Base-by-base conservation (phyloP, 2,888 invertebrate species). In the Nomada goodeniana region DNA sequence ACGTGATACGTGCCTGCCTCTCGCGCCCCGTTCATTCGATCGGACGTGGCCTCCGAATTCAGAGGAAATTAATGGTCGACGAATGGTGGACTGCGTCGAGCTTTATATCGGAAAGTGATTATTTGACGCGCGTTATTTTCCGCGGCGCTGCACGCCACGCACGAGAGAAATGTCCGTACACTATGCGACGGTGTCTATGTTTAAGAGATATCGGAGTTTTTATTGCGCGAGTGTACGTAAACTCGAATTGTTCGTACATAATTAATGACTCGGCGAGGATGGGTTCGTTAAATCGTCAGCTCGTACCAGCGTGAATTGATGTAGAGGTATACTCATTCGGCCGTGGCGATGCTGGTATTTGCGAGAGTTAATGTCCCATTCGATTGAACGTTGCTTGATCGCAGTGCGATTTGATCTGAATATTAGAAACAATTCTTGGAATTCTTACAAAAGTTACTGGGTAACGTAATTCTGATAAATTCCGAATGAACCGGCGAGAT, bases 201-300 rank as follows among this genome's bases (percentile, higher is more conserved):
- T 71, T 61, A 50, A 44, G 50, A 20, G 60, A 47, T 52, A 23
- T 18, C 23, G 52, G 50, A 71, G 60, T 60, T 71, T 20, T 36
- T 36, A 9, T 36, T 36, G 36, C 7, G 36, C 47, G 50, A 20
- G 3, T 50, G 60, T 11, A 20, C 20, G 50, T 11, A 29, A 52
- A 47, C 60, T 36, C 42, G 70, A 71, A 47, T 60, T 11, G 70
- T 23, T 71, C 70, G 36, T 71, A 71, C 70, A 71, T 71, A 61
- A 71, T 71, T 71, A 60, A 61, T 71, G 70, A 61, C 29, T 29
- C 18, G 60, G 1, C 36, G 29, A 36, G 60, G 36, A 71, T 26
- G 60, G 20, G 60, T 71, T 61, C 60, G 36, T 61, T 71, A 61
- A 44, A 29, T 29, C 20, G 55, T n/a, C 26, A 36, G 26, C n/a